Conservation (phyloP, 2,797 vertebrate species). For the Sternotherus odoratus region DNA sequence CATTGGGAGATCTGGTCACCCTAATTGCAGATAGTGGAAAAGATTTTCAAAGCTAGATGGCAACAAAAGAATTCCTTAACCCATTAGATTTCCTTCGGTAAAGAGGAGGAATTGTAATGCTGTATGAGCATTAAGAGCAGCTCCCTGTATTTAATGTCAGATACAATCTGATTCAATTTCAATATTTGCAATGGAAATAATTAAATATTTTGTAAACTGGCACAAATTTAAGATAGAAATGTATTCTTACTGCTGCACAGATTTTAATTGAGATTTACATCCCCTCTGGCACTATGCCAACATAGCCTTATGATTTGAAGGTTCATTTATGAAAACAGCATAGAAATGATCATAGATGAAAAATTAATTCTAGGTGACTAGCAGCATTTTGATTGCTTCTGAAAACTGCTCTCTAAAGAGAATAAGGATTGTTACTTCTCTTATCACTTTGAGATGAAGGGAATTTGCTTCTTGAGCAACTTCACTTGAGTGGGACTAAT, state of each 20-base stretch:
- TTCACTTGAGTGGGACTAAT: background rate
- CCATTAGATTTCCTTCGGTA: background rate
- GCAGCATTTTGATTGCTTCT: constrained; percentile 12
- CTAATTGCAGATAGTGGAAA: constrained; percentile 32
- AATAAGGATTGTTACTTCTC: background rate
- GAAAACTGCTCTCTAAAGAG: constrained; percentile 14
- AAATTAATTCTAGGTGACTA: constrained; percentile 20
- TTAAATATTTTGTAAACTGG: constrained; percentile 62
- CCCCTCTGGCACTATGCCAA: constrained; percentile 42
- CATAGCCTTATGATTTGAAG: constrained; percentile 45
- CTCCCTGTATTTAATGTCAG: constrained; percentile 39
- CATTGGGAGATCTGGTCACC: no score
- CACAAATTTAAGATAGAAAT: constrained; percentile 49
- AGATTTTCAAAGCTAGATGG: constrained; percentile 71
- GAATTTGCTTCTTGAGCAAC: background rate
- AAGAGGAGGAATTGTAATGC: constrained; percentile 25
- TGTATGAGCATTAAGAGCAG: constrained; percentile 33
- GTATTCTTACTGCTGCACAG: constrained; percentile 23
- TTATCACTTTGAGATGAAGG: background rate
- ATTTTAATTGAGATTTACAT: constrained; percentile 61
- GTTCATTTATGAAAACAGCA: constrained; percentile 6
- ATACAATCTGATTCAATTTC: constrained; percentile 37
- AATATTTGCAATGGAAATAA: constrained; percentile 63
- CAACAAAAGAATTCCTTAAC: constrained; percentile 65
- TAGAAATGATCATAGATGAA: constrained; percentile 22